A percentile compares a stretch with the other conserved stretches of the same genome.
Evolutionary conservation across 2,797 vertebrate genomes (phyloP).

Genomic region (Trachops cirrhosus): DNA sequence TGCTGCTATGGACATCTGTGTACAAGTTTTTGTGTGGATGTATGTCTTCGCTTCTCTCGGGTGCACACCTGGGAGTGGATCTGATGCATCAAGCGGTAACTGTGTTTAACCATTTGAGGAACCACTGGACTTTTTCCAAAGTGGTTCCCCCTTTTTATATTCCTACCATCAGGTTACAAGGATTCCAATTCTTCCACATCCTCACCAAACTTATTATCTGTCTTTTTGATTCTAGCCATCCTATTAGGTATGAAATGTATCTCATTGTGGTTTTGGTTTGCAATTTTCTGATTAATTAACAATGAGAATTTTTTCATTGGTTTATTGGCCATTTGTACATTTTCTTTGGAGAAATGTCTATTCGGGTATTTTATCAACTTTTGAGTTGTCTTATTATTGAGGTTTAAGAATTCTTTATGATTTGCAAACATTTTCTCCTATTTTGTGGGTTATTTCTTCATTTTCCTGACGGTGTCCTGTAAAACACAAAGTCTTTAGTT

Average conservation of each 20-base stretch:
- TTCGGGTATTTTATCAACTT: neutral
- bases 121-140: neutral
- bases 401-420: neutral
- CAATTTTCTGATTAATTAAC: neutral
- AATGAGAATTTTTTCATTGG: neutral
- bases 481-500: neutral
- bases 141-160: neutral
- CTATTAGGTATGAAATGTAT: neutral
- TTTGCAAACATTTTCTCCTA: conserved; percentile 24
- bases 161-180: neutral
- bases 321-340: neutral
- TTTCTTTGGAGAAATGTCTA: neutral
- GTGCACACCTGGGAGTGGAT: neutral
- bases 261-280: neutral
- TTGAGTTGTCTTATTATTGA: neutral
- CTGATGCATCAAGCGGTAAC: neutral
- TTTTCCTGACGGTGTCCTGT: neutral
- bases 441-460: neutral
- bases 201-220: neutral
- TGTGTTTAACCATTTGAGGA: neutral
- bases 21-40: neutral
- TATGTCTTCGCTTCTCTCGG: neutral
- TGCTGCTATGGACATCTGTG: neutral
- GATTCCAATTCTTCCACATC: neutral
- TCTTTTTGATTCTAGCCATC: neutral